Conservation (phyloP, 2,888 invertebrate species). For the Cantharis rustica region DNA sequence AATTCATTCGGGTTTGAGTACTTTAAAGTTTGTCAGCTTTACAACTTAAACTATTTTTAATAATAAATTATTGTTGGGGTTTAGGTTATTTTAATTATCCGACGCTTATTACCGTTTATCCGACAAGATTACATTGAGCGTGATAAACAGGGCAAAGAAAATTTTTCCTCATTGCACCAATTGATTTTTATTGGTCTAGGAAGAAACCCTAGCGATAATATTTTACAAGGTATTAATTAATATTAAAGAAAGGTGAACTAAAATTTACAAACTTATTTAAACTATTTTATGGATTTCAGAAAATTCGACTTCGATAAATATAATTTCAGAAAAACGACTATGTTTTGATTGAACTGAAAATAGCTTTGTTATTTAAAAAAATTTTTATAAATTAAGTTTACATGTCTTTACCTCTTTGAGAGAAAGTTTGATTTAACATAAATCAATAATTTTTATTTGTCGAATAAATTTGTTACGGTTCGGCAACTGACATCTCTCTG, state of each 20-base stretch:
- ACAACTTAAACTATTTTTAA: background rate
- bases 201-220: too few relatives aligned
- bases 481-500: conserved; percentile 2
- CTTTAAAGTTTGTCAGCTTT: background rate
- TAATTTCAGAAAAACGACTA: background rate
- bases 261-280: too few relatives aligned
- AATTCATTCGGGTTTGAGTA: background rate
- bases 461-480: background rate
- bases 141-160: too few relatives aligned
- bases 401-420: background rate
- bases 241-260: too few relatives aligned
- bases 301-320: background rate
- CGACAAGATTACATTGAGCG: too few relatives aligned
- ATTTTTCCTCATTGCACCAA: too few relatives aligned
- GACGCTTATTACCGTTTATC: too few relatives aligned
- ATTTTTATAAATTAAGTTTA: background rate
- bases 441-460: background rate
- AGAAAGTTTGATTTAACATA: conserved; percentile 2
- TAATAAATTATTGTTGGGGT: too few relatives aligned
- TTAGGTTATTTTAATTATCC: too few relatives aligned
- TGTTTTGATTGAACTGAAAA: background rate
- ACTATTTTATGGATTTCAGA: background rate
- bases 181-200: too few relatives aligned
- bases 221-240: too few relatives aligned
- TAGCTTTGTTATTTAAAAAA: background rate